phyloP scores from a whole-genome alignment of 53 echinoderm and acorn worm genomes.

The Crossaster papposus region DNA sequence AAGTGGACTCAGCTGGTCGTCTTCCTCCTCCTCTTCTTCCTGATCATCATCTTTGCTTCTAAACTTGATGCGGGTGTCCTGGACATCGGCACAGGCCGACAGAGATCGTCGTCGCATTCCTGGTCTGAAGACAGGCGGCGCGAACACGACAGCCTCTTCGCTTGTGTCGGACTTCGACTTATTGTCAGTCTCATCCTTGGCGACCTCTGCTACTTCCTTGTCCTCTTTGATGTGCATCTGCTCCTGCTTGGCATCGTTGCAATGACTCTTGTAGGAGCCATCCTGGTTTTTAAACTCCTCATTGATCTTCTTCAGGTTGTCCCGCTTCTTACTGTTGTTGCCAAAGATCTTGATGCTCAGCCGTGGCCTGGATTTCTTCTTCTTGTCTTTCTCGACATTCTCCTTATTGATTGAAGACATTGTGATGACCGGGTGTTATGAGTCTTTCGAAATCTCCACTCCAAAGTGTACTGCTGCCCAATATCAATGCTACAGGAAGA shows the following conservation, averaged over 20 bases:
- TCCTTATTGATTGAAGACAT: constrained; percentile 41
- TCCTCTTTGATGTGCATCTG: not conserved
- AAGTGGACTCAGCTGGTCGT: constrained; percentile 34
- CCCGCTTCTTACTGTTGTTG: constrained; percentile 50
- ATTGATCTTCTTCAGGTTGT: constrained; percentile 59
- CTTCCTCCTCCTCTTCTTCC: constrained; percentile 16
- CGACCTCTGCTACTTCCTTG: not conserved
- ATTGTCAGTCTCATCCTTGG: constrained; percentile 6
- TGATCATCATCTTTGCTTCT: not conserved
- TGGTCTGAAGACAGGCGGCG: not conserved
- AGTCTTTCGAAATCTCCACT: not conserved
- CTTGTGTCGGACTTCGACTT: not conserved
- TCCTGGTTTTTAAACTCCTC: constrained; percentile 51
- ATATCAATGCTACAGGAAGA: not conserved
- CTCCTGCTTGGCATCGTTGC: not conserved
- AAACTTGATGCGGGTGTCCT: constrained; percentile 38
- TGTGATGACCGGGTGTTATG: not conserved
- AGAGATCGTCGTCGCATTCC: constrained; percentile 25
- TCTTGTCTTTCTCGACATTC: constrained; percentile 27
- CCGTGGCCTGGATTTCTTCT: constrained; percentile 34
- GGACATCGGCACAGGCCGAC: constrained; percentile 48
- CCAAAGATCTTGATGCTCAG: constrained; percentile 51
- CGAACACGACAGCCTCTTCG: not conserved
- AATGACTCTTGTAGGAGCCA: constrained; percentile 18
- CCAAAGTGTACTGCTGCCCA: not conserved